Evolutionary conservation across 2,888 invertebrate species (phyloP).

Genomic region (Keiferia lycopersicella): DNA sequence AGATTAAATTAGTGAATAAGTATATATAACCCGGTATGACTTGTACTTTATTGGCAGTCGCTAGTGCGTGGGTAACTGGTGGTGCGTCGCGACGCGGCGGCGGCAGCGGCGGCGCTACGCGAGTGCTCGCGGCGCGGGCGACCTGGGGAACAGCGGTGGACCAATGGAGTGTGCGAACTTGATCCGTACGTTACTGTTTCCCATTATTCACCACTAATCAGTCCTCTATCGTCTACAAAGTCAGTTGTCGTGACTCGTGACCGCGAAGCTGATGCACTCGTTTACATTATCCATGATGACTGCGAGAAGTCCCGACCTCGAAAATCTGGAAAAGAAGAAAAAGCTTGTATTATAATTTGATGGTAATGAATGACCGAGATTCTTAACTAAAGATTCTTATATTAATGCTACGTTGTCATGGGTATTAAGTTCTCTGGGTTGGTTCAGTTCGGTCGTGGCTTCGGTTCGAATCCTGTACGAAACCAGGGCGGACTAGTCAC

Average conservation of each 20-base stretch:
- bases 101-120: conserved; percentile 58
- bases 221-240: conserved; percentile 54
- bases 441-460: conserved; percentile 49
- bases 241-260: conserved; percentile 52
- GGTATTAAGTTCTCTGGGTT: conserved; percentile 50
- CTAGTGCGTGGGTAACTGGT: conserved; percentile 78
- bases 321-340: conserved; percentile 61
- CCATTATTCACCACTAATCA: conserved; percentile 76
- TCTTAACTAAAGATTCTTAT: conserved; percentile 3
- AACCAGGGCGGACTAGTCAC: conserved; percentile 78
- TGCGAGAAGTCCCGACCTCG: conserved; percentile 29
- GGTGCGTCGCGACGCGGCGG: conserved; percentile 42
- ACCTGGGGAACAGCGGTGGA: conserved; percentile 66
- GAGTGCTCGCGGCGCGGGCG: conserved; percentile 58
- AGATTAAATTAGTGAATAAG: conserved; percentile 61
- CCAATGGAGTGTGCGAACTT: conserved; percentile 77
- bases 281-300: conserved; percentile 54
- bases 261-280: conserved; percentile 41
- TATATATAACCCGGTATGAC: conserved; percentile 74
- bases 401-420: conserved; percentile 27
- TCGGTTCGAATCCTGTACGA: conserved; percentile 64
- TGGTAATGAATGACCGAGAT: not conserved
- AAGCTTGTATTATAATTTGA: not conserved
- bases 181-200: conserved; percentile 78
- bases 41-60: conserved; percentile 81